These are phyloP conservation scores for Arctocebus calabarensis DNA, from an alignment of 2,797 vertebrate species.

Conservation along the genomic window DNA sequence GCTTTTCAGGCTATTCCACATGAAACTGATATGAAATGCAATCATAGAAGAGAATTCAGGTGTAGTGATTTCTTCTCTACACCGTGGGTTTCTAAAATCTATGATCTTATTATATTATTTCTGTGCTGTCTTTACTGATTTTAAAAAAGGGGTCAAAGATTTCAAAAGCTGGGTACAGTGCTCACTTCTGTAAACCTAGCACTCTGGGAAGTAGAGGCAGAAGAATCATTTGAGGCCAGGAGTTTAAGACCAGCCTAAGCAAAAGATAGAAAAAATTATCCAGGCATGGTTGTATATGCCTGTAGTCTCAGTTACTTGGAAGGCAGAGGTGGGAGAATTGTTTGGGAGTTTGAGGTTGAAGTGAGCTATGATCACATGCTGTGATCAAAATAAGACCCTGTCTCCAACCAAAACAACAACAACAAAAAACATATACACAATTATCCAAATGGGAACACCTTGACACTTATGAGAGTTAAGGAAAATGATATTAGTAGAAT, in stretches of 20 bases:
- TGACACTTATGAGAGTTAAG: not conserved
- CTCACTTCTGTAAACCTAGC: not conserved
- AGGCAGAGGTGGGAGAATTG: not conserved
- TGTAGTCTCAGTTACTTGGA: not conserved
- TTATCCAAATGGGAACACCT: not conserved
- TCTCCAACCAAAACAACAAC: too few species aligned
- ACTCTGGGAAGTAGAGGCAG: not conserved
- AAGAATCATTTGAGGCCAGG: not conserved
- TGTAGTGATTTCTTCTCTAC: not conserved
- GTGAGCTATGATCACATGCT: not conserved
- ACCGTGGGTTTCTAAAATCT: not conserved
- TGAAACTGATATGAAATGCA: not conserved
- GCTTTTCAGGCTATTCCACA: not conserved
- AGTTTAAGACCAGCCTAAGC: not conserved
- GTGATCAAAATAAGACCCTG: not conserved
- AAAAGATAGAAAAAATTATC: not conserved
- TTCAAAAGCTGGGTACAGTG: too few species aligned
- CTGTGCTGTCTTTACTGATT: not conserved
- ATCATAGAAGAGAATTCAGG: not conserved
- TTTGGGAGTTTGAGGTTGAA: not conserved
- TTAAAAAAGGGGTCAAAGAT: not conserved
- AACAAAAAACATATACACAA: not conserved
- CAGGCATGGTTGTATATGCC: accelerated
- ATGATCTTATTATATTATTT: not conserved
- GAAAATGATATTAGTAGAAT: not conserved